Percentiles rank a stretch among this genome's conserved stretches.
These are phyloP conservation scores for Micrasema minimum DNA, from an alignment of 1,140 invertebrate species.

Conservation along the genomic window DNA sequence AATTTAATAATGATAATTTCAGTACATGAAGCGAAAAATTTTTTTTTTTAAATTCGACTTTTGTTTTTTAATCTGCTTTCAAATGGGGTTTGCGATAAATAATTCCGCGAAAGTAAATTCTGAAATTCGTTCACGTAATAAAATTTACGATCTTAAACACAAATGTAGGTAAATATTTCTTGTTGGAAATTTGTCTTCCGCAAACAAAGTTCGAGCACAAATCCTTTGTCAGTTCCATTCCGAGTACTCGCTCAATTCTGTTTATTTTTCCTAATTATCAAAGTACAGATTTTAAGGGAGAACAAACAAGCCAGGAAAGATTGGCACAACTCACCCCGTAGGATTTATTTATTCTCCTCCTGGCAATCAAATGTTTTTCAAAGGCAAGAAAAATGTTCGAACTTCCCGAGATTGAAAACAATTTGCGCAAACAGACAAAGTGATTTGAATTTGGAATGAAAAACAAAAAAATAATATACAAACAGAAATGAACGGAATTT, in stretches of 20 bases:
- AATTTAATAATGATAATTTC: too few relatives aligned
- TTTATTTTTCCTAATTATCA: conserved; percentile 54
- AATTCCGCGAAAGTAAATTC: too few relatives aligned
- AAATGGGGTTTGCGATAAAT: too few relatives aligned
- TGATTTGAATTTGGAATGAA: conserved; percentile 27
- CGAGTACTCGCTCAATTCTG: conserved; percentile 22
- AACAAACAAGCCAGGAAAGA: conserved; percentile 38
- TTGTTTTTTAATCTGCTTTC: too few relatives aligned
- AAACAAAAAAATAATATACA: conserved; percentile 21
- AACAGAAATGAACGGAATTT: conserved; percentile 23
- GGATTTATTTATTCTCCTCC: conserved; percentile 26
- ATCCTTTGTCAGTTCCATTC: conserved; percentile 46
- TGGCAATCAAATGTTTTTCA: conserved; percentile 42
- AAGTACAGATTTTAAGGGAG: conserved; percentile 40
- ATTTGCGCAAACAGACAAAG: conserved; percentile 40
- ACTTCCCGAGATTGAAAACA: conserved; percentile 30
- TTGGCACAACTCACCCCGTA: not conserved
- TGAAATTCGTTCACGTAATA: not conserved
- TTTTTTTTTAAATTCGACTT: too few relatives aligned
- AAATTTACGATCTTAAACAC: conserved; percentile 10
- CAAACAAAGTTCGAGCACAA: not conserved
- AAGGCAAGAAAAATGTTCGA: conserved; percentile 25
- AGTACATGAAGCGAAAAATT: too few relatives aligned
- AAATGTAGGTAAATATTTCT: conserved; percentile 14
- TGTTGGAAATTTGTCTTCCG: not conserved